These are phyloP conservation scores for Neodiprion virginianus DNA, from an alignment of 1,140 invertebrate species.

Conservation along the genomic window DNA sequence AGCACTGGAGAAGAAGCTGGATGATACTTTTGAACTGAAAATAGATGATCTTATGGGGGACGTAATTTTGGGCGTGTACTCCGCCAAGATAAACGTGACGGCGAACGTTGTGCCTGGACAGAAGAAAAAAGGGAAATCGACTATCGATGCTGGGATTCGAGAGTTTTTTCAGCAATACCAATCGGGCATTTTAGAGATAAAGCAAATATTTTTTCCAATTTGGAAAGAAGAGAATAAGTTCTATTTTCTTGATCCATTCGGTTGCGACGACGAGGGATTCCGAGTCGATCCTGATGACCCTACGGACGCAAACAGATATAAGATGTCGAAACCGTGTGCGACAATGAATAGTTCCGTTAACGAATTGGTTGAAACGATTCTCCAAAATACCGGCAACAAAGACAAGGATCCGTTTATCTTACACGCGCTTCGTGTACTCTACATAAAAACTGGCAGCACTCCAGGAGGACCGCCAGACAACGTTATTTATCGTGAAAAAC, in stretches of 20 bases:
- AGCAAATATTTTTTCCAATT: slow-evolving; percentile 49
- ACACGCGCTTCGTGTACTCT: slow-evolving; percentile 48
- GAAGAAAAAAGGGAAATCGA: slow-evolving; percentile 38
- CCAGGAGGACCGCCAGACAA: slow-evolving; percentile 34
- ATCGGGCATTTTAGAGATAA: slow-evolving; percentile 48
- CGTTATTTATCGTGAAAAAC: slow-evolving; percentile 49
- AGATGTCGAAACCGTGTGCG: slow-evolving; percentile 40
- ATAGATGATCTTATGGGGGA: slow-evolving; percentile 50
- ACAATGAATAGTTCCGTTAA: slow-evolving; percentile 53
- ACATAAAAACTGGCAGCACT: slow-evolving; percentile 42
- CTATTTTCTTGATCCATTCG: slow-evolving; percentile 53
- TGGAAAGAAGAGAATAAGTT: slow-evolving; percentile 52
- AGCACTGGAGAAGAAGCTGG: slow-evolving; percentile 43
- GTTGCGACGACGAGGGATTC: slow-evolving; percentile 50
- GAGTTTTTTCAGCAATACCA: slow-evolving; percentile 41
- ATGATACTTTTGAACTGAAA: slow-evolving; percentile 42
- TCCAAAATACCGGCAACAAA: slow-evolving; percentile 46
- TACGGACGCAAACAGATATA: slow-evolving; percentile 27
- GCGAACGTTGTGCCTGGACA: slow-evolving; percentile 46
- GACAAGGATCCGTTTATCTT: slow-evolving; percentile 50
- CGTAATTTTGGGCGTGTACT: slow-evolving; percentile 52
- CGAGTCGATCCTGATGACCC: slow-evolving; percentile 33
- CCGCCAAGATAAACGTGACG: slow-evolving; percentile 48
- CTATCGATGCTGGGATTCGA: slow-evolving; percentile 37
- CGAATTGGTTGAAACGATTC: slow-evolving; percentile 44